Evolutionary conservation across 2,888 invertebrate species (phyloP), one percentile per base, ranked within the genome.

Genomic region (Cantharis rufa): DNA sequence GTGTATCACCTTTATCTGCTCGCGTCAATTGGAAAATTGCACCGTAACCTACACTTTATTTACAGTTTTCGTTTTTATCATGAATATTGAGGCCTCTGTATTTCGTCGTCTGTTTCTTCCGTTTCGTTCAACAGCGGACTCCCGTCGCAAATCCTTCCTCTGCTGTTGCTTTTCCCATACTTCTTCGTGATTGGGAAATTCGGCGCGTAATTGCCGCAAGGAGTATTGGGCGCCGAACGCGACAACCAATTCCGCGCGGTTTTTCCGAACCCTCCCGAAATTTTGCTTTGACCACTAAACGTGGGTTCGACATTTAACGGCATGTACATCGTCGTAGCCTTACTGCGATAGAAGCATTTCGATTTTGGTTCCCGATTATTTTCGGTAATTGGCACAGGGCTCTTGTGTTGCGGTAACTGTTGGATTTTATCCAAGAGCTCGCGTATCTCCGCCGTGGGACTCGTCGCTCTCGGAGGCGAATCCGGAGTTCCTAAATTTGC

Each of bases 381-480:
- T 90, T 83, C 86, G 89, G 86, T 85, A 89, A 86, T 85, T 84
- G 83, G 88, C 21, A 83, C 76, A 21, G 87, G 87, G 79, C 86
- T 86, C 72, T 86, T 87, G 73, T 82, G 90, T 86, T 89, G 92
- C 81, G 89, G 93, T 87, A 90, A 90, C 86, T 94, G 92, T 81
- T 93, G 92, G 77, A 95, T 93, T 88, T 93, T 93, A 83, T 93
- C 92, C 74, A 94, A 90, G 24, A 95, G 90, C 82, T 95, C 94
- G 71, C 92, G 90, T 80, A 94, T 92, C 84, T 93, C 93, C 81
- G 92, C 90, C 11, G 94, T 95, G 5, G 95, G 95, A 84, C 94
- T 95, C n/a, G 95, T 95, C 2, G 95, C 94, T 82, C 93, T 91
- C 0, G 95, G 95, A 0, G 95, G 95, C 0, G 95, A 95, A 81